Evolutionary conservation across 1,140 invertebrate species (phyloP), one percentile per base, ranked within the genome.

Genomic region (Papilio polytes): DNA sequence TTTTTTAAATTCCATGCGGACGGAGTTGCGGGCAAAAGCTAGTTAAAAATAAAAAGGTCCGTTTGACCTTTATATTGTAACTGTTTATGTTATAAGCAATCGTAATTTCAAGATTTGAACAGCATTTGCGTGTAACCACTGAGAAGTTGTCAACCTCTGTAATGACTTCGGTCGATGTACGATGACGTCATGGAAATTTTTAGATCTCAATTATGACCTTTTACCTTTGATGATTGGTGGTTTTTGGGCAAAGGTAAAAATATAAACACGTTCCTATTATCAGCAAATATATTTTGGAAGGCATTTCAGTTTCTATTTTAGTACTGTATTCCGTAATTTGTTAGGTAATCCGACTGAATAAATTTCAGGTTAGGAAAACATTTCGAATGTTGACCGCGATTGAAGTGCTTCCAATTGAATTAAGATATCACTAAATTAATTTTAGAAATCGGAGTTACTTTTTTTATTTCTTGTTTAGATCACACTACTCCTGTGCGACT

Each of bases 81-180:
- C n/a, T 36, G 31, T 36, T 36, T 36, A 36, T 36, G 31, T 36
- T 36, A 36, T 36, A 36, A 36, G 31, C 31, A 6, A 36, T 36
- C 31, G 10, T 66, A 26, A n/a, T 22, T 70, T 31, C 22, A 18
- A 70, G 22, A 31, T 63, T 22, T 66, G 59, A 13, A 13, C 59
- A 70, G 13, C 26, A 70, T 31, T 12, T 36, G 63, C 22, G 13
- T 70, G 63, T 63, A 59, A 26, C 10, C 26, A 31, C 31, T 70
- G 63, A 31, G 20, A 26, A 63, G 26, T 70, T 70, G 63, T 70
- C 63, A 70, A 70, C 63, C 12, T 26, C 22, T 70, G 63, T 70
- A 70, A 70, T 70, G 63, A 70, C 13, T 70, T 70, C 26, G 63
- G 63, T 36, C 63, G 26, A 70, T 70, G 63, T 70, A 70, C 63